phyloP scores from a whole-genome alignment of 2,113 vertebrate genomes.

The Formicarius rufipectus region DNA sequence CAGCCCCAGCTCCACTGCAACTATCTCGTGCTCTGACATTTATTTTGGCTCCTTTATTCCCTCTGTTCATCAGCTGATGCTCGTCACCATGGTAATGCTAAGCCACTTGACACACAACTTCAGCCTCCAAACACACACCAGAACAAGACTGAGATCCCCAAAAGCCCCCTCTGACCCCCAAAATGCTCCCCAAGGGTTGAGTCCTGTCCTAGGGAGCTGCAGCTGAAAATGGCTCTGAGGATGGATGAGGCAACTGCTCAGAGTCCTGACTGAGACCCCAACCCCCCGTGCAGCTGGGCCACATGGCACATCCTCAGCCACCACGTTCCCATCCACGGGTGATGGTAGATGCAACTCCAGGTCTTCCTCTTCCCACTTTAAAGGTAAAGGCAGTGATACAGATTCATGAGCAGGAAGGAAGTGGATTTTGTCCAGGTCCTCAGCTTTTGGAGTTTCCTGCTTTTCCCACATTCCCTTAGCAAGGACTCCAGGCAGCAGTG shows the following conservation, averaged over 20 bases:
- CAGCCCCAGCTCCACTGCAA: neutral
- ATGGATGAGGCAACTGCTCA: neutral
- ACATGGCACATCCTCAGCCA: neutral
- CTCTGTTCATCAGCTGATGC: conserved; percentile 68
- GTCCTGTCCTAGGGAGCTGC: fast-evolving
- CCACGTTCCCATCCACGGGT: fast-evolving
- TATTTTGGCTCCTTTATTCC: conserved; percentile 61
- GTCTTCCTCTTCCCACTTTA: neutral
- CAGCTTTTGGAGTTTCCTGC: neutral
- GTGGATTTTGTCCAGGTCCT: fast-evolving
- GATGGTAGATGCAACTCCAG: fast-evolving
- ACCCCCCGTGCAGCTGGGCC: neutral
- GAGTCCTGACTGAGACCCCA: neutral
- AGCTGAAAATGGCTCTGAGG: neutral
- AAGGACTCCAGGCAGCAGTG: neutral
- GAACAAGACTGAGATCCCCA: neutral
- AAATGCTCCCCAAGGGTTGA: neutral
- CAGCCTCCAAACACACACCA: conserved; percentile 32
- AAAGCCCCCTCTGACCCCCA: neutral
- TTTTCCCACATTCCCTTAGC: neutral
- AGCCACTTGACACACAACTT: conserved; percentile 64
- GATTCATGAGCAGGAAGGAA: fast-evolving
- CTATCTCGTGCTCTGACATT: conserved; percentile 64
- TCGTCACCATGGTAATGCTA: conserved; percentile 49
- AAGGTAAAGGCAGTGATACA: fast-evolving